Evolutionary conservation across 2,888 invertebrate species (phyloP), one percentile per base, ranked within the genome.

Genomic region (Brachyptera putata): DNA sequence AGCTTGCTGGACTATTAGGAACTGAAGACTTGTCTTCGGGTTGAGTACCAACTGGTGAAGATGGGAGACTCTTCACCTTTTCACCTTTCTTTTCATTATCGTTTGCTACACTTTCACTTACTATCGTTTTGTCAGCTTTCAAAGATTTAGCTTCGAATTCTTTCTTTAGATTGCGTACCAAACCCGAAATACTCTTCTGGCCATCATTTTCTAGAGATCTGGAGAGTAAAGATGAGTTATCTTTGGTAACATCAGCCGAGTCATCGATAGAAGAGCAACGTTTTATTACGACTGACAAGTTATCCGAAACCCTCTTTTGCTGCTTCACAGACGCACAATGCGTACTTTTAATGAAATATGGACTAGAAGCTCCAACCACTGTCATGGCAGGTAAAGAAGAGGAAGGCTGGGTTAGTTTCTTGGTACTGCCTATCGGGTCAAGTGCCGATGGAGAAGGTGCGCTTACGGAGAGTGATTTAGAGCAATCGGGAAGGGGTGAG

Each of bases 141-240:
- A 61, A 49, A 1, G 81, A 81, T 73, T 88, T 88, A 56, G 92
- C 91, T 78, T 94, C 93, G 74, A 93, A 92, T 74, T 90, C 92
- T 73, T 87, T 87, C 75, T 91, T 91, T 67, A 92, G 82, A 79
- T 87, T 89, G 79, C 86, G 85, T 67, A 93, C 93, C 72, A 88
- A 86, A 25, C 92, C 91, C 43, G 82, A 80, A 61, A 81, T 71
- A 64, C 72, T 75, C 18, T 75, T 70, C 13, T 64, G 56, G 53
- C 53, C 50, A 18, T 62, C 62, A 18, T 21, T 21, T 36, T 56
- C 59, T 22, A 62, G 60, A 13, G 57, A 53, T 24, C 41, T 60
- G 1, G 61, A 46, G n/a, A n/a, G n/a, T n/a, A n/a, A n/a, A n/a
- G n/a, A n/a, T 58, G 36, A 48, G 25, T 60, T 26, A 37, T 57